These are phyloP conservation scores for Erebia epiphron DNA, from an alignment of 2,888 invertebrate genomes.

Conservation along the genomic window DNA sequence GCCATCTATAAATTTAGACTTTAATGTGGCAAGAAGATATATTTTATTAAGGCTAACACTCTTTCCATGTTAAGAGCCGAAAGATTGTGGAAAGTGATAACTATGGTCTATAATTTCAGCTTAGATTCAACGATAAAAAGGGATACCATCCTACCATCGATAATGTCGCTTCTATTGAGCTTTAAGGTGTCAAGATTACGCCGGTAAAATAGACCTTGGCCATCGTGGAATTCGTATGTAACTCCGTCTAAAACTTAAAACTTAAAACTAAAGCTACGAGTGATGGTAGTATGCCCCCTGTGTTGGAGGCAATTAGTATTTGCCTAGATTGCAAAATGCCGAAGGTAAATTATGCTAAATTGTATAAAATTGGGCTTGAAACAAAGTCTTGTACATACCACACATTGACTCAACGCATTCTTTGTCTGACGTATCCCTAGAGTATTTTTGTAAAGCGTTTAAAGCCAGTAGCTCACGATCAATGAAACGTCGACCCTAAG, in stretches of 20 bases:
- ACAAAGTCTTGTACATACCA: no score
- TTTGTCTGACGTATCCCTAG: no score
- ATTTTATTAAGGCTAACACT: slow-evolving; percentile 29
- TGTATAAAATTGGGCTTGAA: no score
- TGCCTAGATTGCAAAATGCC: no score
- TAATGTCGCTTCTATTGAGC: neutral
- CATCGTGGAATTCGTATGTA: neutral
- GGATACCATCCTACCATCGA: neutral
- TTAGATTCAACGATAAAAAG: slow-evolving; percentile 15
- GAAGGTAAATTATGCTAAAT: no score
- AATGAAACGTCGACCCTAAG: no score
- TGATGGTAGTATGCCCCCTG: no score
- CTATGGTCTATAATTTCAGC: slow-evolving; percentile 17
- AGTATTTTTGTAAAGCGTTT: no score
- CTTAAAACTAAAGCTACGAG: no score
- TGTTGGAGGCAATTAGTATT: no score
- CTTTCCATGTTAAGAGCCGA: slow-evolving; percentile 27
- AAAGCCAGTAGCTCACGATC: no score
- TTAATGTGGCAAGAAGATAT: slow-evolving; percentile 29
- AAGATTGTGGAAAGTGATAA: slow-evolving; percentile 23
- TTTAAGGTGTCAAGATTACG: neutral
- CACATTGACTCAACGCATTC: no score
- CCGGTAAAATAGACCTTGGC: neutral
- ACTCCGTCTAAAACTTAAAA: neutral
- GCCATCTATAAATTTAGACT: slow-evolving; percentile 27